phyloP scores from a whole-genome alignment of 2,113 vertebrate species.

The Saguinus imperator region DNA sequence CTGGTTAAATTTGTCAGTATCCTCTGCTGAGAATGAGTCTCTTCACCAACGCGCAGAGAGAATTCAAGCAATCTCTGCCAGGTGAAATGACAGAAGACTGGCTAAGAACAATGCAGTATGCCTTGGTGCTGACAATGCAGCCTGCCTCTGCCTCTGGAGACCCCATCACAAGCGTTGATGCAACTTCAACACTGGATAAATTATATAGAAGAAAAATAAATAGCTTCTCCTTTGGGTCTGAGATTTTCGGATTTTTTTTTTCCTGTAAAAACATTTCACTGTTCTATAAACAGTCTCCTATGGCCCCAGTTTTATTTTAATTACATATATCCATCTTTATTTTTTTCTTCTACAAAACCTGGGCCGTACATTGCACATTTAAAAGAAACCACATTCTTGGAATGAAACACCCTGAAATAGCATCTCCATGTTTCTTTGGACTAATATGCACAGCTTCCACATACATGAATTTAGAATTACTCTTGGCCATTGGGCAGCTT shows the following conservation, averaged over 20 bases:
- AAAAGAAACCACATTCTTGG: constrained; percentile 75
- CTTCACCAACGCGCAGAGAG: background rate
- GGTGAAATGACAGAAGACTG: background rate
- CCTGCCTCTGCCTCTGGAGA: background rate
- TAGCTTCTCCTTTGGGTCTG: background rate
- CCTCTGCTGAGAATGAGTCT: background rate
- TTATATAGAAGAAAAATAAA: constrained; percentile 31
- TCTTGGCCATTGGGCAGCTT: background rate
- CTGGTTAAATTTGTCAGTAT: background rate
- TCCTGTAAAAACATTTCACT: constrained; percentile 59
- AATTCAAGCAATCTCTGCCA: background rate
- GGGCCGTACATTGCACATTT: constrained; percentile 60
- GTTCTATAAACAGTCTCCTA: constrained; percentile 78
- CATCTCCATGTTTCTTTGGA: constrained; percentile 18
- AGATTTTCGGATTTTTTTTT: constrained; percentile 17
- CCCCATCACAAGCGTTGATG: background rate
- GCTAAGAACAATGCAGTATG: background rate
- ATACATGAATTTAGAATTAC: constrained; percentile 28
- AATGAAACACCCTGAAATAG: constrained; percentile 49
- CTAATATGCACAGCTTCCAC: background rate
- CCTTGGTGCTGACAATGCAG: background rate
- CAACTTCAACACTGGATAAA: background rate
- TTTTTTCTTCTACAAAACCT: constrained; percentile 70
- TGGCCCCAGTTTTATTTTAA: constrained; percentile 74
- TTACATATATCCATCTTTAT: constrained; percentile 75